Evolutionary conservation across 2,797 vertebrate species (phyloP).

Genomic region (Danio albolineatus): DNA sequence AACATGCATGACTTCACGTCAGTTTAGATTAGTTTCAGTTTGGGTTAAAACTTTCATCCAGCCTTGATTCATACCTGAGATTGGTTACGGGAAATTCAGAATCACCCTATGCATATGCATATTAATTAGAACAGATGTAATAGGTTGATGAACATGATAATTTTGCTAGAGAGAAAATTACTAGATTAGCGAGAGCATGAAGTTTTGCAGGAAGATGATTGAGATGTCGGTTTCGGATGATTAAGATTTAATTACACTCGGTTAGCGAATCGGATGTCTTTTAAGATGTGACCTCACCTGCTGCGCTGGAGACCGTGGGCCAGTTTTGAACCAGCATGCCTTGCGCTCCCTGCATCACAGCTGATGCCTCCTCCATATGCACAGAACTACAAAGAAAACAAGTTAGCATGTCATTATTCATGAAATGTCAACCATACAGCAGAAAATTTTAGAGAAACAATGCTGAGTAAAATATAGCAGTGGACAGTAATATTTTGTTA

Average conservation of each 20-base stretch:
- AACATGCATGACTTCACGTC: constrained; percentile 45
- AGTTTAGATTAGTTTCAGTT: constrained; percentile 5
- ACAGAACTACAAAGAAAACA: constrained; percentile 84
- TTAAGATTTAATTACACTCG: constrained; percentile 23
- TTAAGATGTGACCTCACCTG: constrained; percentile 76
- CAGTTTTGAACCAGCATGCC: constrained; percentile 93
- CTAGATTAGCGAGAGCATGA: constrained; percentile 28
- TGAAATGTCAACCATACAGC: not conserved
- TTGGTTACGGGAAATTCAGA: constrained; percentile 5
- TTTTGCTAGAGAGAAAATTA: constrained; percentile 24
- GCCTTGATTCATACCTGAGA: constrained; percentile 22
- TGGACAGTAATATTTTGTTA: no score
- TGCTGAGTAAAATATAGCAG: not conserved
- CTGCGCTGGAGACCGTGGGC: constrained; percentile 97
- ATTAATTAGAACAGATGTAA: constrained; percentile 33
- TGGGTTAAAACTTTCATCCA: constrained; percentile 19
- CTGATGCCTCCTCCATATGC: constrained; percentile 92
- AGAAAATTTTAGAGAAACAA: not conserved
- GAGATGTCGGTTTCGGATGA: not conserved
- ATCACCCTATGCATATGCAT: not conserved
- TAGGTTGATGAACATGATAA: constrained; percentile 39
- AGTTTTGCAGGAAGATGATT: not conserved
- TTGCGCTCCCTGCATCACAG: constrained; percentile 86
- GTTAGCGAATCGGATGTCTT: not conserved
- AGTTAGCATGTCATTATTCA: constrained; percentile 23